phyloP scores from a whole-genome alignment of 2,113 vertebrate species.

The Solenodon paradoxus region DNA sequence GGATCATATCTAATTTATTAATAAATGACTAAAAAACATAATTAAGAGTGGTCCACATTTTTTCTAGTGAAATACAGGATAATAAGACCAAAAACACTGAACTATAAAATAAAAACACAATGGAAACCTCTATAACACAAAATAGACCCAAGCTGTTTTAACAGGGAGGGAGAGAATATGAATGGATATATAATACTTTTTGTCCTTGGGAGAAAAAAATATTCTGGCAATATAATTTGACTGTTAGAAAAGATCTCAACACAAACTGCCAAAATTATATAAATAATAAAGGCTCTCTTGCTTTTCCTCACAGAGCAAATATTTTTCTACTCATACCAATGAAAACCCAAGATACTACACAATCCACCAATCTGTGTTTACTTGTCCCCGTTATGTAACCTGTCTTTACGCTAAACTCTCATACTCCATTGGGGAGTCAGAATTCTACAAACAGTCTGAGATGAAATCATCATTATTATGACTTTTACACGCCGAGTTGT shows the following conservation, averaged over 20 bases:
- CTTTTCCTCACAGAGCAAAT: slow-evolving; percentile 60
- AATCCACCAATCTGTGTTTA: slow-evolving; percentile 59
- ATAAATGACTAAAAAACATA: slow-evolving; percentile 34
- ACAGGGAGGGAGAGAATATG: neutral
- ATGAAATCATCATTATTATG: slow-evolving; percentile 74
- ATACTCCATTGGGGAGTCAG: slow-evolving; percentile 53
- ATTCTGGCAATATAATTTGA: neutral
- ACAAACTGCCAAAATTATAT: slow-evolving; percentile 52
- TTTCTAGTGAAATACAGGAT: neutral
- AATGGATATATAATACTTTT: neutral
- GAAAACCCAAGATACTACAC: slow-evolving; percentile 48
- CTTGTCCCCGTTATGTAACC: slow-evolving; percentile 55
- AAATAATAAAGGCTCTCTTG: slow-evolving; percentile 52
- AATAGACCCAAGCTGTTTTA: neutral
- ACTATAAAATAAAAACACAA: slow-evolving; percentile 12
- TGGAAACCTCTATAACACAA: neutral
- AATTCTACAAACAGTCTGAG: slow-evolving; percentile 68
- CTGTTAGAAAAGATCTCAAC: neutral
- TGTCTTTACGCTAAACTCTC: slow-evolving; percentile 59
- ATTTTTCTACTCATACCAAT: slow-evolving; percentile 58
- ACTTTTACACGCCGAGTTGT: slow-evolving; percentile 60
- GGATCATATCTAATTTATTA: neutral
- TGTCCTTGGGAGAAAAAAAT: neutral
- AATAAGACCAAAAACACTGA: neutral
- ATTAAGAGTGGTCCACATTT: neutral